These are phyloP conservation scores for Scyliorhinus canicula DNA, from an alignment of 2,797 vertebrate species.

Conservation along the genomic window DNA sequence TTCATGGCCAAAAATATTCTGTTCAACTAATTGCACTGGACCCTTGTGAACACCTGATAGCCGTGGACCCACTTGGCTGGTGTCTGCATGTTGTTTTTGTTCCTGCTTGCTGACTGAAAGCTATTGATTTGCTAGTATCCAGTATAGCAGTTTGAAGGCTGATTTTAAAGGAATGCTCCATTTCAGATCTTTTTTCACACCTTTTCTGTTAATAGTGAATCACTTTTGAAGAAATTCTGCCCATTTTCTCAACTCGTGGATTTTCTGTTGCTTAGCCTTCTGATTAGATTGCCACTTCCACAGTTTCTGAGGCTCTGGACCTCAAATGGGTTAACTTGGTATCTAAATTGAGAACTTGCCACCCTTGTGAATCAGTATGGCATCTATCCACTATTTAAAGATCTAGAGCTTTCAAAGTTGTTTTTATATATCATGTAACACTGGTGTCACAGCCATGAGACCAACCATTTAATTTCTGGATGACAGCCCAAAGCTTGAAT, in stretches of 20 bases:
- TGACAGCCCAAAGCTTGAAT: background rate
- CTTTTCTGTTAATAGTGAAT: background rate
- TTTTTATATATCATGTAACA: background rate
- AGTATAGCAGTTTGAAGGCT: background rate
- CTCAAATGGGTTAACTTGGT: background rate
- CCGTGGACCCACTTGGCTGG: background rate
- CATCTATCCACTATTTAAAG: slow-evolving; percentile 1
- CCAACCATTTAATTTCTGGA: slow-evolving; percentile 3
- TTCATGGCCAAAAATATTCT: background rate
- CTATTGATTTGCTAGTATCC: background rate
- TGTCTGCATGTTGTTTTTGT: background rate
- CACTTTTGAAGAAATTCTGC: background rate
- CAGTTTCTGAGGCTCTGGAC: background rate
- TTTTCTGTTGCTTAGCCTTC: background rate
- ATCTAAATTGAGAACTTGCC: background rate
- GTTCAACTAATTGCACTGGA: background rate
- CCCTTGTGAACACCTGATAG: background rate
- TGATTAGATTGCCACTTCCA: background rate
- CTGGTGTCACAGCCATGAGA: background rate
- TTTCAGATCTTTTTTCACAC: background rate
- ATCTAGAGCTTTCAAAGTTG: background rate
- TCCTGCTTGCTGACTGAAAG: background rate
- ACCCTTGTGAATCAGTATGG: background rate
- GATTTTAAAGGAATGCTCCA: background rate
- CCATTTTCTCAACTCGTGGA: background rate